Percentiles rank a stretch among this genome's conserved stretches.
Evolutionary conservation across 2,888 invertebrate species (phyloP).

Genomic region (Andrena trimmerana): DNA sequence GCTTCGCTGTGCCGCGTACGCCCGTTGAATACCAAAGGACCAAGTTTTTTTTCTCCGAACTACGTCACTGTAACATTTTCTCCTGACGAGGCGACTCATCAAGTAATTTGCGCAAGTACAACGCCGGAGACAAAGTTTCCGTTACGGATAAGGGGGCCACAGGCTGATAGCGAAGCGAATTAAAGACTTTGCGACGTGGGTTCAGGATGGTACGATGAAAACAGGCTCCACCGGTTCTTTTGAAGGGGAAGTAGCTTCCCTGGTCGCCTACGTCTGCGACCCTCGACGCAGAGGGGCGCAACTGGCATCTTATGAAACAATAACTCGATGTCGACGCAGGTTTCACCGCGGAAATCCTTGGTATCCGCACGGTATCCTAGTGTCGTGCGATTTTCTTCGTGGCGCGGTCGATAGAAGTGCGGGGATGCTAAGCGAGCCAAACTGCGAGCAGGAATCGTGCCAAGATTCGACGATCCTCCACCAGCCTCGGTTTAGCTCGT

Average conservation of each 20-base stretch:
- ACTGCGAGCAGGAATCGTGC: constrained; percentile 76
- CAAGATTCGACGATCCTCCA: constrained; percentile 77
- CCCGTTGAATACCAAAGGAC: not conserved
- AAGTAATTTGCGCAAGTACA: not conserved
- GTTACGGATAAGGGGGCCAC: not conserved
- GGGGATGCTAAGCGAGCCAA: constrained; percentile 51
- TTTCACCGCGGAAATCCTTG: not conserved
- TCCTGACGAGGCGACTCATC: not conserved
- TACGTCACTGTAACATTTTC: not conserved
- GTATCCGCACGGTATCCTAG: not conserved
- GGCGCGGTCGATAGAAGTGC: constrained; percentile 35
- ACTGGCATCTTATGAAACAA: not conserved
- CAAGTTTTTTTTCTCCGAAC: not conserved
- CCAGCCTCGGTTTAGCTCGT: constrained; percentile 54
- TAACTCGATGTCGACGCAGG: constrained; percentile 7
- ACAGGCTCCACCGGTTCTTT: constrained; percentile 1
- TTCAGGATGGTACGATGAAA: not conserved
- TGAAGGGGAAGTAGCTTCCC: not conserved
- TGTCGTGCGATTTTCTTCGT: constrained; percentile 37
- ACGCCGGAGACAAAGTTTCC: not conserved
- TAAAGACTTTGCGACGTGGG: constrained; percentile 16
- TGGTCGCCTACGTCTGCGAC: not conserved
- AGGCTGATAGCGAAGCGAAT: constrained; percentile 5
- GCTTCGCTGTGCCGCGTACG: not conserved
- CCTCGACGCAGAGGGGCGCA: not conserved